Evolutionary conservation across 2,888 invertebrate species (phyloP), one percentile per base, ranked within the genome.

Genomic region (Thumatha senex): DNA sequence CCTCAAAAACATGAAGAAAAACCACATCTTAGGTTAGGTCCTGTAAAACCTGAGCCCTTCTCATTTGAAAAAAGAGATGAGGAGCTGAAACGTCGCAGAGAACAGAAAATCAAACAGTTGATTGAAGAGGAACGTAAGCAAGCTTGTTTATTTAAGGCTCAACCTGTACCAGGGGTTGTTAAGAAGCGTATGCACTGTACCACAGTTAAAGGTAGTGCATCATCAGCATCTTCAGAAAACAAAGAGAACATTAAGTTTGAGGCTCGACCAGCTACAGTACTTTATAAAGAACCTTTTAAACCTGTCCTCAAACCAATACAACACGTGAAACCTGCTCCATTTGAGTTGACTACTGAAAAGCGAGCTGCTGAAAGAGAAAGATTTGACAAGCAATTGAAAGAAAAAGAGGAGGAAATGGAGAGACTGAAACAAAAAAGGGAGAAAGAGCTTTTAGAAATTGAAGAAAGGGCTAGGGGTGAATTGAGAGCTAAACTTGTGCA

Each of bases 1-100:
- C 33, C 51, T 9, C 66, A 73, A 7, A 79, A 80, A 60, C 43
- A 50, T 36, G 53, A 48, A 45, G 76, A 78, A 7, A 78, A 80
- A 52, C 47, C 45, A n/a, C 57, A 61, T n/a, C 69, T 63, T 4
- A 73, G 82, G 34, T 70, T 67, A 13, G 89, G 89, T 0, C 85
- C 85, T 8, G 13, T 86, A 0, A 72, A 73, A 44, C 81, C 82
- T 5, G 85, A 85, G 56, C 95, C 95, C 11, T 96, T 96, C 70
- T 95, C 95, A 59, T 96, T 96, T 84, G 95, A 95, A 52, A 86
- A 93, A 48, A 80, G 95, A 11, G 93, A 95, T 75, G 93, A 93
- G 69, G 82, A 92, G 49, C 66, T 93, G 24, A 84, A 89, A 45
- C 84, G 87, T 38, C 93, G 92, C 48, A 94, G 93, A 59, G 94